Evolutionary conservation across 1,140 invertebrate genomes (phyloP).

Genomic region (Orussus abietinus): DNA sequence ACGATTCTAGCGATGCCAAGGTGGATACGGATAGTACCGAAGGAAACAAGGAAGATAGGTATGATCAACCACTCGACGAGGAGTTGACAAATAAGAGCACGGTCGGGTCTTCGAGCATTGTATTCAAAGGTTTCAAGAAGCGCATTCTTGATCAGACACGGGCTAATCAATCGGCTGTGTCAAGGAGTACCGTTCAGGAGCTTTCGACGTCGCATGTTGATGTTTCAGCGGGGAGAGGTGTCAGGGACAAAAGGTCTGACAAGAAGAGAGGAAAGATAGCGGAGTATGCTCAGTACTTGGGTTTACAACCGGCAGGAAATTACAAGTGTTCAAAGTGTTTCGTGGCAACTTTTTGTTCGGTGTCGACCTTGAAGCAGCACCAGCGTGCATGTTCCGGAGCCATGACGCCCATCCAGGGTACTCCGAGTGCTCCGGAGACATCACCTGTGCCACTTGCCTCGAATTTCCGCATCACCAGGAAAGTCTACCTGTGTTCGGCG

Average conservation of each 20-base stretch:
- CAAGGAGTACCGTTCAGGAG: constrained; percentile 5
- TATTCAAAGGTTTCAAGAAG: constrained; percentile 45
- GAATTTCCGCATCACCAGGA: constrained; percentile 64
- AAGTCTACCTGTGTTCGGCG: constrained; percentile 72
- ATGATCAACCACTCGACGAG: constrained; percentile 19
- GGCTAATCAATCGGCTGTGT: constrained; percentile 23
- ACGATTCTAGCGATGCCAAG: constrained; percentile 29
- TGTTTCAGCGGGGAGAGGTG: constrained; percentile 12
- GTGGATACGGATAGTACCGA: constrained; percentile 32
- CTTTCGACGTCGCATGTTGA: constrained; percentile 11
- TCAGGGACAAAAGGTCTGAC: constrained; percentile 29
- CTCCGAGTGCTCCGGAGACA: constrained; percentile 32
- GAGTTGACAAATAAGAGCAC: constrained; percentile 18
- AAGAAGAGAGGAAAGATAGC: constrained; percentile 47
- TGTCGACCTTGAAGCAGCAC: constrained; percentile 60
- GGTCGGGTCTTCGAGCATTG: constrained; percentile 18
- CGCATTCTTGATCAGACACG: constrained; percentile 37
- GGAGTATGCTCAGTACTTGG: constrained; percentile 69
- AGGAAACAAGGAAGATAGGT: constrained; percentile 27
- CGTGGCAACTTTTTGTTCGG: constrained; percentile 57
- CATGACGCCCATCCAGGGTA: constrained; percentile 28
- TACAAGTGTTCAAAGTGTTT: constrained; percentile 65
- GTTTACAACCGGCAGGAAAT: constrained; percentile 62
- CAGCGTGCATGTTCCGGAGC: constrained; percentile 55
- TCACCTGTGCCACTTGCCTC: constrained; percentile 32